Evolutionary conservation across 2,888 invertebrate genomes (phyloP), one percentile per base, ranked within the genome.

Genomic region (Meta bourneti): DNA sequence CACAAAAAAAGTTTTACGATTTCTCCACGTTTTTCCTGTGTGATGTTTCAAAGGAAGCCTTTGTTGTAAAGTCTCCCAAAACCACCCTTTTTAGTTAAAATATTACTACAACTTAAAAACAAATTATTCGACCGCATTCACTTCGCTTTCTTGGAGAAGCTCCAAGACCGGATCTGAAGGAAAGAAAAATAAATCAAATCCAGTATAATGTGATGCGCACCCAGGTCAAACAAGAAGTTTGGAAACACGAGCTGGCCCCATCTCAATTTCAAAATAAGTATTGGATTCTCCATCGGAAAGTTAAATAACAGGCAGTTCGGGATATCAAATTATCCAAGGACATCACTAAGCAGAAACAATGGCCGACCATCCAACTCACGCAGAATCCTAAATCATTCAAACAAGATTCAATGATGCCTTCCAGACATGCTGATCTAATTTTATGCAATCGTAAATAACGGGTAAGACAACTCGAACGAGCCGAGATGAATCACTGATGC

Each of bases 181-280:
- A 34, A 34, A 34, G 34, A 34, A 34, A 34, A 34, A 34, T 34
- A 34, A 34, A 34, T 34, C 34, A 34, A 34, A 9, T 16, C 61
- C 34, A 11, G 61, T 34, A 79, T 61, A 81, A 70, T 81, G 71
- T 16, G 13, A 72, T 74, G 74, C 52, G 74, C 74, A 83, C 72
- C 83, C 51, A 52, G 54, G 52, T 20, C 34, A 9, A 11, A 13
- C 48, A 6, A 16, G 5, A 16, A 51, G 16, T 34, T 82, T 20
- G 51, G 52, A 71, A 34, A 72, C 74, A 54, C 6, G 74, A 83
- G 52, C n/a, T 7, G 16, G 72, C 48, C 13, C 54, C 74, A 74
- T 83, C 74, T 74, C 74, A 49, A 70, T 81, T 81, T 70, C 81
- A 81, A 81, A 81, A 81, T 81, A 81, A 16, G 34, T 83, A 52